Evolutionary conservation across 2,888 invertebrate genomes (phyloP), one percentile per base, ranked within the genome.

Genomic region (Melanargia galathea): DNA sequence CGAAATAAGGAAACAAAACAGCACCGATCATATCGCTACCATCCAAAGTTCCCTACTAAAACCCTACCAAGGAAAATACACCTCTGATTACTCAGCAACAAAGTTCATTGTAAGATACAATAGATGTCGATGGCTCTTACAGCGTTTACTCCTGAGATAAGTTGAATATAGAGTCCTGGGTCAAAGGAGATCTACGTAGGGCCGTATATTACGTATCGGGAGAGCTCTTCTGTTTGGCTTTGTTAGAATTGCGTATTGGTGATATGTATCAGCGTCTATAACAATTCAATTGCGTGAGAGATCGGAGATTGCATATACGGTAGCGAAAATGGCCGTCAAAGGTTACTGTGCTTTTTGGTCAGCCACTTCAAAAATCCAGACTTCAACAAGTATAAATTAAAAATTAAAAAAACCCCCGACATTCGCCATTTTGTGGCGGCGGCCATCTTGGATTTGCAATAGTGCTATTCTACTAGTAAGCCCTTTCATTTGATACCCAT

Each of bases 141-240:
- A 80, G 80, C 80, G 82, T 83, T 84, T 82, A 82, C 81, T 80
- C 82, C 79, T 69, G 60, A 86, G 84, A 87, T 87, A 87, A 85
- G 77, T 85, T 81, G 77, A 80, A 83, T 83, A 83, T 83, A 74
- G 75, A 75, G 83, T 84, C 86, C 87, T 84, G 86, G 87, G 86
- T 87, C 84, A 77, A 77, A 77, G 77, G 76, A 75, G 72, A 75
- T 72, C 80, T 80, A 73, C 76, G 73, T 77, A 78, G 71, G 75
- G 76, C 73, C 76, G 74, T 82, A 77, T 78, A 80, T 79, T 76
- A 73, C 73, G 76, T 77, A 78, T 75, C 74, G 73, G 26, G 49
- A 71, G 69, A 72, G 74, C 33, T 33, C 51, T 70, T 70, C 64
- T 72, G 67, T 68, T 70, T 66, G 71, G 73, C 73, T 72, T 76